Percentiles rank a stretch among this genome's conserved stretches.
phyloP scores from a whole-genome alignment of 2,113 vertebrate species.

The Myiozetetes cayanensis region DNA sequence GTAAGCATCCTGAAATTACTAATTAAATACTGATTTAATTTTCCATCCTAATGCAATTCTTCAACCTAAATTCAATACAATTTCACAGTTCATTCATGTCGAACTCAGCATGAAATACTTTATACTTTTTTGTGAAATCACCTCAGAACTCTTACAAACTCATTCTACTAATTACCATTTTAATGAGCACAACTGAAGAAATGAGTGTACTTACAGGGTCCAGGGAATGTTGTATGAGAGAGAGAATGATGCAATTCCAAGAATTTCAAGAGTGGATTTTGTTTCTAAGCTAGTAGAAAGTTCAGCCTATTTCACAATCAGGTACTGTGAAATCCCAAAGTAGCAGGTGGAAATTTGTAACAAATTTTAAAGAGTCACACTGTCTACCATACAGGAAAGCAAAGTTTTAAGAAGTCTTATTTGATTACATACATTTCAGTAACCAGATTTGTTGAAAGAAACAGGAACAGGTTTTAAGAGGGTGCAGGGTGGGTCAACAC shows the following conservation, averaged over 20 bases:
- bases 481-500: background rate
- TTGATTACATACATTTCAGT: background rate
- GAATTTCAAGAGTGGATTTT: background rate
- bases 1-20: background rate
- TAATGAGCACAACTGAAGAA: background rate
- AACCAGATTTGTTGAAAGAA: background rate
- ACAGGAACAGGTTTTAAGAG: background rate
- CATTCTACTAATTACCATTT: background rate
- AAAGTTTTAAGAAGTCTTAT: background rate
- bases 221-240: background rate
- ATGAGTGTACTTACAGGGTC: background rate
- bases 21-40: background rate
- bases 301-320: background rate
- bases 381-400: background rate
- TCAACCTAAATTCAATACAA: background rate
- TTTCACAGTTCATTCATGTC: background rate
- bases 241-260: background rate
- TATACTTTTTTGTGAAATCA: background rate
- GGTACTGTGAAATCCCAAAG: background rate
- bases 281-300: background rate
- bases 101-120: background rate
- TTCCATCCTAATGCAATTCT: background rate
- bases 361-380: background rate
- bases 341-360: background rate
- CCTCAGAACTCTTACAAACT: background rate